Base-by-base conservation (phyloP, 2,888 invertebrate genomes). In the Bursaphelenchus okinawaensis region DNA sequence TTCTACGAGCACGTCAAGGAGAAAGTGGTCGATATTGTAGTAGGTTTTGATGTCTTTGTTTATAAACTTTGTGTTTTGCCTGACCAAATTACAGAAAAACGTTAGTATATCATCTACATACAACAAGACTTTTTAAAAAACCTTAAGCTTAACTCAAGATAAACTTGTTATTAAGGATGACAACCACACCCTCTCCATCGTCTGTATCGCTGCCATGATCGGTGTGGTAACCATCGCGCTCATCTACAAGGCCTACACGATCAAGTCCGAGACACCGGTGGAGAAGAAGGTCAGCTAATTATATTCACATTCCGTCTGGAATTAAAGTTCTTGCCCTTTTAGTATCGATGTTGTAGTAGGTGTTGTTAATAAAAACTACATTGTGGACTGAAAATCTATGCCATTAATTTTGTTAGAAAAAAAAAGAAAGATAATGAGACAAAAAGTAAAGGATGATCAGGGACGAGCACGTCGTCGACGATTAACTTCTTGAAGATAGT, bases 1-100 rank as follows among this genome's bases (percentile, higher is more conserved):
- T 70, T 82, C 52, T 82, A 81, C 67, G 82, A 82, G 63, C 77
- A 73, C 52, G 70, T 76, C 9, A 82, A 82, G 66, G 82, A 82
- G 66, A 74, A 74, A 55, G 62, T 75, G 19, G 61, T 73, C 31
- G 81, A 82, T 56, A 63, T 76, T 16, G 62, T 79, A 73, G 80
- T 79, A 65, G 62, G 56, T 62, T 9, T 24, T 23, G 23, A 19
- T 2, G 23, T 40, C n/a, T 3, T 12, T 40, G 40, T 16, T 40
- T 3, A 40, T 12, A 40, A 3, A 40, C n/a, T 40, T 16, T 40
- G n/a, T n/a, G n/a, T n/a, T n/a, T n/a, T n/a, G n/a, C n/a, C n/a
- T n/a, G n/a, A n/a, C n/a, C n/a, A n/a, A n/a, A n/a, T n/a, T n/a
- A n/a, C n/a, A n/a, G 16, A 16, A 40, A 4, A 23, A 12, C 6